Evolutionary conservation across 2,888 invertebrate genomes (phyloP), one percentile per base, ranked within the genome.

Genomic region (Melinaea menophilus): DNA sequence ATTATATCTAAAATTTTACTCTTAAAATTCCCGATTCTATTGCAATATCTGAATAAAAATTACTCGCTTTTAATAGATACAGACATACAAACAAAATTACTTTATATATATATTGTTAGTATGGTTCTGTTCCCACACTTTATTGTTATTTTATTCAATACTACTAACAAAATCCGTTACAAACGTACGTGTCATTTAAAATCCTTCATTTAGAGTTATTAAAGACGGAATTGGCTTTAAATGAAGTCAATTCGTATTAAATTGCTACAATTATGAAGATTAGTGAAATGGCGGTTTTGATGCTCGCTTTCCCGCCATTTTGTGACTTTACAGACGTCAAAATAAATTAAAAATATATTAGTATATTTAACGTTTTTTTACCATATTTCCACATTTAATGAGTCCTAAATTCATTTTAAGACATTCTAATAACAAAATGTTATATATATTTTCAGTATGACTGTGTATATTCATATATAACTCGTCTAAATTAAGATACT

Each of bases 261-360:
- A 79, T 80, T 80, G 78, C 71, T 74, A 74, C 80, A 76, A 81
- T 83, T 84, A 77, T 76, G 77, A 78, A 78, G 80, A 80, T 78
- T 9, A 11, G 41, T 41, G 22, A 22, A 22, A 22, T 22, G 22
- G 83, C 79, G 77, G 80, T 79, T 75, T 82, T 79, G 73, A 87
- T 73, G 84, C 89, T 85, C 88, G 88, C 70, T 70, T 68, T 65
- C 73, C 73, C 61, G 67, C 85, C 84, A 83, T 68, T 64, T 63
- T 47, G 46, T 64, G 58, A 62, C 51, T 51, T 45, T 35, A n/a
- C 51, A 31, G 51, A 31, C 9, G 51, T 31, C 31, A 9, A 7
- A n/a, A 22, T 22, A 22, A 22, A 22, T 22, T 22, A 22, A 22
- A 22, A 22, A 22, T 22, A 22, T 22, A 22, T 22, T 22, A 22